phyloP scores from a whole-genome alignment of 2,797 vertebrate genomes.

The Poeciliopsis gracilis region DNA sequence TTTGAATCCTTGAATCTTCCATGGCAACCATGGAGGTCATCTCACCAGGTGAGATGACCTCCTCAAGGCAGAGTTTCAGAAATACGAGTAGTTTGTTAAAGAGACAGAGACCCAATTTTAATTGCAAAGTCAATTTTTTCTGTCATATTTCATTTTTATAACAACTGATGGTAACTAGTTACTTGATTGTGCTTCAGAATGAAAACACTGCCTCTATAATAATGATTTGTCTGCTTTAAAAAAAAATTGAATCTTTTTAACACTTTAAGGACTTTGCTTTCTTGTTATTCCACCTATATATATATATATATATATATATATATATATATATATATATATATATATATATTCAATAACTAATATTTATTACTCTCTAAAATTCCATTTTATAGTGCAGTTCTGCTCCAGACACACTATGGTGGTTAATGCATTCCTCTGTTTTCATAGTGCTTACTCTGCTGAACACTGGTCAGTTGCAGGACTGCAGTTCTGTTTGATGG shows the following conservation, averaged over 20 bases:
- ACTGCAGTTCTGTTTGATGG: constrained; percentile 48
- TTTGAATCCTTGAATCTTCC: too few relatives aligned
- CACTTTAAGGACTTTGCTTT: background rate
- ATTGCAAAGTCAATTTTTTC: too few relatives aligned
- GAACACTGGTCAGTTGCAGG: constrained; percentile 42
- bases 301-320: too few relatives aligned
- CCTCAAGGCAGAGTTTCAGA: too few relatives aligned
- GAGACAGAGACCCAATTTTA: too few relatives aligned
- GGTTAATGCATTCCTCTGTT: constrained; percentile 31
- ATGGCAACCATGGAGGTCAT: too few relatives aligned
- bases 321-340: background rate
- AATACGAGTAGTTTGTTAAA: too few relatives aligned
- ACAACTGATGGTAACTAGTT: too few relatives aligned
- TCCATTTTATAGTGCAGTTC: background rate
- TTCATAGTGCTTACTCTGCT: constrained; percentile 61
- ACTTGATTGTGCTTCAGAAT: too few relatives aligned
- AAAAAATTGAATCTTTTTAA: background rate
- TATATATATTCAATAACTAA: background rate
- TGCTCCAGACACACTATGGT: constrained; percentile 7
- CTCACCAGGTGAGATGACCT: too few relatives aligned
- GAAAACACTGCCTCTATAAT: too few relatives aligned
- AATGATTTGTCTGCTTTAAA: background rate
- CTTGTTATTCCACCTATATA: background rate
- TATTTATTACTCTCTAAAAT: background rate
- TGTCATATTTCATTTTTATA: too few relatives aligned